Evolutionary conservation across 2,113 vertebrate species (phyloP), one percentile per base, ranked within the genome.

Genomic region (Burhinus bistriatus): DNA sequence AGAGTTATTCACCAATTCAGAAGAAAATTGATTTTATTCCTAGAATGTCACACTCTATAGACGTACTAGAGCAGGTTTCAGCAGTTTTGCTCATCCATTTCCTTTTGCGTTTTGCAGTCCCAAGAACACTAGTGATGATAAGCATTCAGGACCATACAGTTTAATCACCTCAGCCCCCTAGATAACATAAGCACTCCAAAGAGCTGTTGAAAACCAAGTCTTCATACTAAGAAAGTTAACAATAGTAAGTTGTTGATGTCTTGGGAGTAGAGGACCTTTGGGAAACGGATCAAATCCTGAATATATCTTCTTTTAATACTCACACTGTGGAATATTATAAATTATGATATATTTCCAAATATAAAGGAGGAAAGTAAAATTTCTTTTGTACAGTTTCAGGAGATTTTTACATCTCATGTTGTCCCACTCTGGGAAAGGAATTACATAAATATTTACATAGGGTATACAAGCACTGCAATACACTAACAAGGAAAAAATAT

Each of bases 11-110:
- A 82, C 42, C 49, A 93, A 91, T 89, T 70, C 45, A 91, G 82
- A 95, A 87, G n/a, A 91, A 72, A 93, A 84, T 11, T 83, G 5
- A 44, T 96, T 93, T 95, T 78, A 69, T 64, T 92, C 44, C 57
- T 25, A 69, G 62, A 82, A 68, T 70, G 38, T 85, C 71, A 81
- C 23, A 45, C 15, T 58, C 22, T 59, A 13, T 64, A 57, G 8
- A 72, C 84, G 44, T 22, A 68, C 34, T 40, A 79, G 32, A 49
- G 40, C 59, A 66, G 19, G 6, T 93, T 90, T 89, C 62, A 72
- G 49, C 42, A 64, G 12, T 77, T 93, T 73, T 87, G 26, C 15
- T 95, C 30, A 78, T 86, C 44, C 30, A 36, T 70, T 81, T 80
- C 9, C 19, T 87, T 93, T 84, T 89, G 36, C 69, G 11, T 87